phyloP scores from a whole-genome alignment of 2,113 vertebrate genomes.

The Hemicordylus capensis region DNA sequence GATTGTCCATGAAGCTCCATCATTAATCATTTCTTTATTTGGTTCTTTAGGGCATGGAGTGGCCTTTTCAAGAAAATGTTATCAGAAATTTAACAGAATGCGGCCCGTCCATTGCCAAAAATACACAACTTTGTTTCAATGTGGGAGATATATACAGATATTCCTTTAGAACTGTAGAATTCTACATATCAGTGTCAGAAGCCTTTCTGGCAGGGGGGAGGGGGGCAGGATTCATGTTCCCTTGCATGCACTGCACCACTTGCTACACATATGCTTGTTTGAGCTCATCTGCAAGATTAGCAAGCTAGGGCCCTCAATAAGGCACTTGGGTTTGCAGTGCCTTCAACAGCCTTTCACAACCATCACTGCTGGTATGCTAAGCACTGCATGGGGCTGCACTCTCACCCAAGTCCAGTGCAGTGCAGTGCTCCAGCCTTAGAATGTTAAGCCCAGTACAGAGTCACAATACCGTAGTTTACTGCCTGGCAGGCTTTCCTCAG shows the following conservation, averaged over 20 bases:
- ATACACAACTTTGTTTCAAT: neutral
- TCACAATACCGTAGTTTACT: neutral
- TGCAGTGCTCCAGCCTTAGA: neutral
- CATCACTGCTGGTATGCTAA: neutral
- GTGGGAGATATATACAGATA: neutral
- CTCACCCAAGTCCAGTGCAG: neutral
- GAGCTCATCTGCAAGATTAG: neutral
- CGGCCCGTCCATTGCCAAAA: neutral
- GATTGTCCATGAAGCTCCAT: conserved; percentile 99
- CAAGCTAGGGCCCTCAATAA: neutral
- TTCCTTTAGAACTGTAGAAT: neutral
- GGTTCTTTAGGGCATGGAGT: conserved; percentile 99
- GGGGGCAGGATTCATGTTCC: neutral
- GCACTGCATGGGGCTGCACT: neutral
- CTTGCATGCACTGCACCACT: neutral
- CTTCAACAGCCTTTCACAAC: neutral
- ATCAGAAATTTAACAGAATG: neutral
- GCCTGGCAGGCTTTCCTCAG: no score
- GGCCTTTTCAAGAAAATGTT: conserved; percentile 80
- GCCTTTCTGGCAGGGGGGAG: neutral
- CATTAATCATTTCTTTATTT: conserved; percentile 99
- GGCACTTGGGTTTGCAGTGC: neutral
- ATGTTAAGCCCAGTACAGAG: neutral
- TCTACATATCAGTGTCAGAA: neutral
- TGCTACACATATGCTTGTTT: neutral